Conservation (phyloP, 2,888 invertebrate species). For the Scaptomyza caliginosa region DNA sequence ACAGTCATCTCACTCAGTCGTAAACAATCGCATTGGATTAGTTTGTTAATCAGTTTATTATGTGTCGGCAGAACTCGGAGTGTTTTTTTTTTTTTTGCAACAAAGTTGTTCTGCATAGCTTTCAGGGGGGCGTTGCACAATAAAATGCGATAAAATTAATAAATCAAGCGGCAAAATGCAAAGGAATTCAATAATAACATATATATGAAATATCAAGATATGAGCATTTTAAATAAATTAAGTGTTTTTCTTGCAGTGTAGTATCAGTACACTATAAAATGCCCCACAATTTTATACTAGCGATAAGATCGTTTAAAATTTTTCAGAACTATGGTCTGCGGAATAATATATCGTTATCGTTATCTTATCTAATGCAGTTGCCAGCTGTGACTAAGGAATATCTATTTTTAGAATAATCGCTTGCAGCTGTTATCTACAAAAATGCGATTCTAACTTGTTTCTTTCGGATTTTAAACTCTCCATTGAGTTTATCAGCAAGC, state of each 20-base stretch:
- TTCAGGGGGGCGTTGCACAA: conserved; percentile 26
- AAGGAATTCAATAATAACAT: conserved; percentile 23
- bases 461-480: not conserved
- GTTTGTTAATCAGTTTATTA: conserved; percentile 74
- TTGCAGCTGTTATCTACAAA: conserved; percentile 15
- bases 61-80: conserved; percentile 40
- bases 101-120: conserved; percentile 13
- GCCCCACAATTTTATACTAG: no score
- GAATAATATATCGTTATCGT: conserved; percentile 1
- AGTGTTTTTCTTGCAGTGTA: no score
- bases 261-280: not conserved
- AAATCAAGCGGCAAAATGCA: conserved; percentile 18
- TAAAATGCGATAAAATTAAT: conserved; percentile 3
- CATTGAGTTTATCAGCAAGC: conserved; percentile 1
- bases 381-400: not conserved
- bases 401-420: conserved; percentile 9
- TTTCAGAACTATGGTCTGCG: not conserved
- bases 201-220: conserved; percentile 3
- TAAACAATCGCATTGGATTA: conserved; percentile 76
- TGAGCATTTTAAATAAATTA: no score
- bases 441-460: not conserved
- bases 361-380: conserved; percentile 36
- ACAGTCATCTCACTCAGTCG: conserved; percentile 48
- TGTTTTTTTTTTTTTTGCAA: conserved; percentile 23
- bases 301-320: conserved; percentile 4